Evolutionary conservation across 2,113 vertebrate genomes (phyloP), one percentile per base, ranked within the genome.

Genomic region (Chaenogobius annularis): DNA sequence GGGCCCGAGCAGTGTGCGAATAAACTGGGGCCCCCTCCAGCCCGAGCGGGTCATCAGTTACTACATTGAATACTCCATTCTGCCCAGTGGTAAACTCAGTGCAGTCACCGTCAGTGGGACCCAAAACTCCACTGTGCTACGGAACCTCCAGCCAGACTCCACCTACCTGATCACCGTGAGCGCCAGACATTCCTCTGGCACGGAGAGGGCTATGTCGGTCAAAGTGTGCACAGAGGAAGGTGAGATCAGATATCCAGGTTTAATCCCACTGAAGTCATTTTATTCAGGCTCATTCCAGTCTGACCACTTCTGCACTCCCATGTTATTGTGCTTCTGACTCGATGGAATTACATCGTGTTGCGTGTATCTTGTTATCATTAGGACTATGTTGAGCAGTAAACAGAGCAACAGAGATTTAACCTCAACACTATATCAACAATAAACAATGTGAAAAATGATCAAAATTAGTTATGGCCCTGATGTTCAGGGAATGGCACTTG

Each of bases 131-230:
- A 97, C 96, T 0, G 56, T 94, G 17, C 86, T 99, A 84, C 91
- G 92, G 46, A 91, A 94, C 15, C 94, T 98, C 81, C 85, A 93
- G 10, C 93, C 96, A 0, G 95, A 93, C 71, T 96, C 94, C 11
- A 95, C 94, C 66, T 99, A 98, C 78, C 80, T 99, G 83, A 94
- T 99, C 79, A 99, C 98, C 0, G 93, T 98, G 47, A 95, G 89
- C 0, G 96, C 95, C 0, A 52, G 86, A 54, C 94, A 96, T 43
- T 79, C 82, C 3, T 95, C 95, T 0, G 96, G 97, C 40, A 92
- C 82, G 66, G 94, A 97, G 90, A 95, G 86, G 59, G 94, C 96
- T 2, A 92, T 99, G 83, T 97, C 97, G 0, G 95, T 96, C 43
- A 97, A 95, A 80, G 94, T 92, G 0, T 98, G 98, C 82, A 99